phyloP scores from a whole-genome alignment of 92 coral and sea anemone genomes.

The Epizoanthus fatuus region DNA sequence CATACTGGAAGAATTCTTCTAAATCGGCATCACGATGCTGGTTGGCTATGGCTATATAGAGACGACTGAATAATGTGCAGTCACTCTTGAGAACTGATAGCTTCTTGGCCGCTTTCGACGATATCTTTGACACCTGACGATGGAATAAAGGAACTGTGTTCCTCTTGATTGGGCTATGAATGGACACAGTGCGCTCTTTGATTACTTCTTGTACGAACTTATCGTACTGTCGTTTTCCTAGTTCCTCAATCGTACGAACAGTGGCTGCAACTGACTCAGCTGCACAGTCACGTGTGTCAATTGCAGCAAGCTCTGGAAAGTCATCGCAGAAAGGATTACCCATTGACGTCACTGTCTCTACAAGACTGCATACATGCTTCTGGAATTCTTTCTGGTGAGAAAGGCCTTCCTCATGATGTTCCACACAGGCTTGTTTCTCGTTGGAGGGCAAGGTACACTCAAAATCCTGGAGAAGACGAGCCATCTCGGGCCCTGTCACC shows the following conservation, averaged over 20 bases:
- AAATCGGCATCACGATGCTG: conserved; percentile 56
- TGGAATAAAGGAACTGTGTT: too few species aligned
- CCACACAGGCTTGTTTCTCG: background rate
- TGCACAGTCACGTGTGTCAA: too few species aligned
- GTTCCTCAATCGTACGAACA: too few species aligned
- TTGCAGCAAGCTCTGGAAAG: too few species aligned
- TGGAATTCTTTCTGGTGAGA: background rate
- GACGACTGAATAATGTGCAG: conserved; percentile 32
- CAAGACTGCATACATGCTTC: conserved; percentile 2
- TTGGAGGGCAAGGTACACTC: background rate
- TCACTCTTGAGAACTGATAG: background rate
- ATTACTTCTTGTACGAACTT: too few species aligned
- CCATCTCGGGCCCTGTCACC: conserved; percentile 30
- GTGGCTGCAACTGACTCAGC: too few species aligned
- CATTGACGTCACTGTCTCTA: background rate
- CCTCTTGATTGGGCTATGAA: too few species aligned
- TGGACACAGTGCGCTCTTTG: too few species aligned
- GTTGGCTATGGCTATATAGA: conserved; percentile 38
- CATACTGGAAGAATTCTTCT: conserved; percentile 56
- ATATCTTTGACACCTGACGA: too few species aligned
- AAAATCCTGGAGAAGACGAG: conserved; percentile 28
- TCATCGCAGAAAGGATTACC: conserved; percentile 15
- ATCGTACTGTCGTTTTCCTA: too few species aligned
- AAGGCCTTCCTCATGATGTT: background rate
- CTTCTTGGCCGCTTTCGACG: conserved; percentile 7